These are phyloP conservation scores for Eucidaris tribuloides DNA, from an alignment of 35 echinoderm and acorn worm genomes.

Conservation along the genomic window DNA sequence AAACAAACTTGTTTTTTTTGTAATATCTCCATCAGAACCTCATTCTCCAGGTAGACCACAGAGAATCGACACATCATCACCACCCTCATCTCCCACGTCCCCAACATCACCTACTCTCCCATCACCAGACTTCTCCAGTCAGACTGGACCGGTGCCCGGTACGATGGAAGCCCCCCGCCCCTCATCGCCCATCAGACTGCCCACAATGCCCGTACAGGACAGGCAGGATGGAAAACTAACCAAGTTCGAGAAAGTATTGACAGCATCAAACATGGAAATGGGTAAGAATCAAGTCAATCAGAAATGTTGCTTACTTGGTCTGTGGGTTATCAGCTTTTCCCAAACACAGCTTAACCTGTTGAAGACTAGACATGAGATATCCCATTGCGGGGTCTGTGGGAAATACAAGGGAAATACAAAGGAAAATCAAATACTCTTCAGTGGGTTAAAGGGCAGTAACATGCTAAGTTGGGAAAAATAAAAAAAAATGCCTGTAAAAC, in stretches of 20 bases:
- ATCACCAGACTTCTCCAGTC: neutral
- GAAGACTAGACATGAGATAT: no score
- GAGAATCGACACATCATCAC: neutral
- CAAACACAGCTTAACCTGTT: neutral
- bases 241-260: conserved; percentile 80
- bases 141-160: neutral
- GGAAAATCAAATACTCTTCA: no score
- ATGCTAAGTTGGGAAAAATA: neutral
- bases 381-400: no score
- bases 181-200: conserved; percentile 67
- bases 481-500: no score
- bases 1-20: neutral
- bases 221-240: conserved; percentile 55
- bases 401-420: neutral
- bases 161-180: conserved; percentile 68
- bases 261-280: conserved; percentile 87
- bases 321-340: neutral
- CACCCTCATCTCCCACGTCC: neutral
- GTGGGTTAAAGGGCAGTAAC: no score
- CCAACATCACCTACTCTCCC: neutral
- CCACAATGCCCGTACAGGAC: conserved; percentile 37
- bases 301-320: neutral
- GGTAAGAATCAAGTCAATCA: conserved; percentile 32
- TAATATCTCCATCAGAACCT: neutral
- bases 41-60: neutral